Evolutionary conservation across 2,888 invertebrate species (phyloP), one percentile per base, ranked within the genome.

Genomic region (Trilocha varians): DNA sequence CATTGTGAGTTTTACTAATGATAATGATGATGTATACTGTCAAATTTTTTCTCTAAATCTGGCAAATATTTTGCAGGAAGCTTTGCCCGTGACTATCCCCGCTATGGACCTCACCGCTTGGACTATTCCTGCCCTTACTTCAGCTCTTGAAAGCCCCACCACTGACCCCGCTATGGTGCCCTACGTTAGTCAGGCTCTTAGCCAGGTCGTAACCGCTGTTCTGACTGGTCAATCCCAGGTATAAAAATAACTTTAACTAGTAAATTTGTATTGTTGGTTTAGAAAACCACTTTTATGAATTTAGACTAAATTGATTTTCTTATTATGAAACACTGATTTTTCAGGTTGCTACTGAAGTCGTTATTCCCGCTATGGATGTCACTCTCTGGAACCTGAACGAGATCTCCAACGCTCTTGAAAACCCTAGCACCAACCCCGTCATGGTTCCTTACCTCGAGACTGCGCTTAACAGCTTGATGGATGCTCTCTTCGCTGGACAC

Each of bases 161-260:
- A 71, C 71, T 37, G 52, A 68, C 55, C 55, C 70, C 2, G 58
- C 54, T 2, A 49, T 71, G 2, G n/a, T 72, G 1, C 75, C 79
- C 2, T 58, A 64, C 55, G 50, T 77, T 13, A 67, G 66, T 34
- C 44, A 52, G 0, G 76, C 70, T 3, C 59, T 78, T n/a, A 62
- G 78, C 57, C 34, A 53, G 13, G 49, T 74, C 42, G 72, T 78
- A 6, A 25, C 25, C 70, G 25, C 44, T 0, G 55, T 61, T 32
- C 40, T 75, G 16, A 44, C 59, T 46, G 77, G 74, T 37, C 40
- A 58, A 5, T 43, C 53, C 3, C 44, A 59, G 45, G 76, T 74
- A 55, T 11, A 55, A 25, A 1, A 9, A 1, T 25, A 5, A 1
- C 13, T 11, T 8, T 37, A 15, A 40, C 37, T 32, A n/a, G n/a